Base-by-base conservation (phyloP, 2,888 invertebrate species). In the Nemotelus pantherinus region DNA sequence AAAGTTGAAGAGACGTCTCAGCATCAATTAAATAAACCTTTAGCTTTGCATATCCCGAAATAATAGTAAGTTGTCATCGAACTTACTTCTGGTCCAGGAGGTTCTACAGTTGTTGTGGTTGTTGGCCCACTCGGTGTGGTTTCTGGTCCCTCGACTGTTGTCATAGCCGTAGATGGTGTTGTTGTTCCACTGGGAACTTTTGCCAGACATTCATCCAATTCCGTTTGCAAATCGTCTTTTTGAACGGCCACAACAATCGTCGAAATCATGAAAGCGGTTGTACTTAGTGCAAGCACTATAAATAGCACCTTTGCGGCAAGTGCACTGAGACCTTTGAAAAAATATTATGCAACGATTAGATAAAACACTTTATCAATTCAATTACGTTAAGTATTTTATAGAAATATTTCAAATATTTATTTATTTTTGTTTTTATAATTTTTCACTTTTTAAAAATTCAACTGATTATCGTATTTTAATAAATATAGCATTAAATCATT, bases 171-270 rank as follows among this genome's bases (percentile, higher is more conserved):
- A 0, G 68, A 2, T n/a, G n/a, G n/a, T n/a, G 44, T n/a, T 81
- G 63, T 63, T 3, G 63, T 5, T 41, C 7, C 70, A n/a, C 25
- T 9, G 68, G 84, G 82, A 10, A 85, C 65, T 74, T 84, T 84
- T 25, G 83, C 81, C 43, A 81, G 82, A 0, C 84, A 80, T 45
- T 85, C 84, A 6, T 81, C 77, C 3, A 86, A 77, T 10, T 86
- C 84, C 75, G 81, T 74, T 71, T 81, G 48, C 9, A 86, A 79
- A 74, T 82, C 82, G 0, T 84, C 50, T 77, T 88, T 88, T 77
- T 88, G 84, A 9, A 88, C 88, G 1, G 89, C 89, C 68, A 91
- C 83, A 7, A 88, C 87, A 76, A 90, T 86, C 0, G 91, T 91
- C 0, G 90, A 87, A 9, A 91, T 85, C 2, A 88, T 85, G 45